Conservation (phyloP, 2,888 invertebrate genomes). For the Sceliomorpha sp. region DNA sequence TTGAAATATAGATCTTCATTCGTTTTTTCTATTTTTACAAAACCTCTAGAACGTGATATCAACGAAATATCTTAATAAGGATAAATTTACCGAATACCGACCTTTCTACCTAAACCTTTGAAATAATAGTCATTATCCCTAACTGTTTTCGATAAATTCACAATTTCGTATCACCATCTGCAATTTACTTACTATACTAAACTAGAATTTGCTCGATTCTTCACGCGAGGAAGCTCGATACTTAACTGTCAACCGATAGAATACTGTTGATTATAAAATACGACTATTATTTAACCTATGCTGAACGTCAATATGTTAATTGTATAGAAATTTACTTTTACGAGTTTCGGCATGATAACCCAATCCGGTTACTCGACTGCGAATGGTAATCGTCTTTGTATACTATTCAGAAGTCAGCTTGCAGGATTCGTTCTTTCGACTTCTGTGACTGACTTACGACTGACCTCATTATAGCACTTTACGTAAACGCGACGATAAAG, state of each 20-base stretch:
- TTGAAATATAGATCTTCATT: too few species aligned
- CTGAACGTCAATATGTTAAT: slow-evolving; percentile 26
- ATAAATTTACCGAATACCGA: too few species aligned
- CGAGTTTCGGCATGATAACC: not conserved
- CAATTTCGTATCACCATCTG: slow-evolving; percentile 9
- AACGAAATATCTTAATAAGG: too few species aligned
- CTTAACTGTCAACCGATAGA: slow-evolving; percentile 16
- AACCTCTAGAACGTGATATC: too few species aligned
- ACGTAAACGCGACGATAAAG: not conserved
- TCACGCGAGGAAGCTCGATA: slow-evolving; percentile 13
- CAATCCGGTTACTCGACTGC: not conserved
- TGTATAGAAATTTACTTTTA: slow-evolving; percentile 10
- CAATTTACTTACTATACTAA: slow-evolving; percentile 20
- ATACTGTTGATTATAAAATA: slow-evolving; percentile 15
- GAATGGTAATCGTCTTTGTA: not conserved
- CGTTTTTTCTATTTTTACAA: too few species aligned
- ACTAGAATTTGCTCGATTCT: slow-evolving; percentile 2
- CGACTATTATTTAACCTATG: slow-evolving; percentile 2
- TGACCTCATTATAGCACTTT: not conserved
- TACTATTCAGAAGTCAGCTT: not conserved
- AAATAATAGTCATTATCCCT: slow-evolving; percentile 27
- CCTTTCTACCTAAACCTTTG: too few species aligned
- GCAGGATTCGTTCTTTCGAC: not conserved
- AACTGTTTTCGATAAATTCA: slow-evolving; percentile 22
- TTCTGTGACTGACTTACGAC: not conserved